These are phyloP conservation scores for Microtus ochrogaster DNA, from an alignment of 2,113 vertebrate species.

Conservation along the genomic window DNA sequence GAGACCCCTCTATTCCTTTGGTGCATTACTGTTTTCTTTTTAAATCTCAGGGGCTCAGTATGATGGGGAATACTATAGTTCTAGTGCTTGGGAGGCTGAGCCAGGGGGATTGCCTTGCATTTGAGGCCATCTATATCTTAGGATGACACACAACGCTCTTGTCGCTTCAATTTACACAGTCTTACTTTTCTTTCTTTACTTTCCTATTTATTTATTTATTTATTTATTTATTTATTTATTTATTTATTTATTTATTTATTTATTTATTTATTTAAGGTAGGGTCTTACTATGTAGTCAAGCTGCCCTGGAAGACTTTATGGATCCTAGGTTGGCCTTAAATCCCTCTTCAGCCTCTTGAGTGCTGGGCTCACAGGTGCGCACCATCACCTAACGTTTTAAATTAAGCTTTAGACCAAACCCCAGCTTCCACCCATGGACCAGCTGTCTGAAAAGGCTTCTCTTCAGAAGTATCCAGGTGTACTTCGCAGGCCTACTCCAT, in stretches of 20 bases:
- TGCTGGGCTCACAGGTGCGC: not conserved
- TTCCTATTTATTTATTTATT: too few species aligned
- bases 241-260: too few species aligned
- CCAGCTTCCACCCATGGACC: not conserved
- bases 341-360: not conserved
- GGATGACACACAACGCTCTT: not conserved
- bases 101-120: too few species aligned
- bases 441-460: not conserved
- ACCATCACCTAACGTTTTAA: not conserved
- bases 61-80: not conserved
- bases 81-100: not conserved
- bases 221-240: not conserved
- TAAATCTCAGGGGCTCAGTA: not conserved
- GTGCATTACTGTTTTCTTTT: conserved; percentile 15
- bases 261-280: not conserved
- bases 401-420: not conserved
- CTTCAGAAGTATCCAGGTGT: not conserved
- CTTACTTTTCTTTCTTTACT: not conserved
- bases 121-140: not conserved
- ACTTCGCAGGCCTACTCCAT: not conserved
- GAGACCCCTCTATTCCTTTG: conserved; percentile 39
- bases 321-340: not conserved
- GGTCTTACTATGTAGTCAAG: too few species aligned
- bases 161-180: not conserved
- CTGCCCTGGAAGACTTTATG: not conserved